Evolutionary conservation across 2,113 vertebrate genomes (phyloP).

Genomic region (Dasyornis broadbenti): DNA sequence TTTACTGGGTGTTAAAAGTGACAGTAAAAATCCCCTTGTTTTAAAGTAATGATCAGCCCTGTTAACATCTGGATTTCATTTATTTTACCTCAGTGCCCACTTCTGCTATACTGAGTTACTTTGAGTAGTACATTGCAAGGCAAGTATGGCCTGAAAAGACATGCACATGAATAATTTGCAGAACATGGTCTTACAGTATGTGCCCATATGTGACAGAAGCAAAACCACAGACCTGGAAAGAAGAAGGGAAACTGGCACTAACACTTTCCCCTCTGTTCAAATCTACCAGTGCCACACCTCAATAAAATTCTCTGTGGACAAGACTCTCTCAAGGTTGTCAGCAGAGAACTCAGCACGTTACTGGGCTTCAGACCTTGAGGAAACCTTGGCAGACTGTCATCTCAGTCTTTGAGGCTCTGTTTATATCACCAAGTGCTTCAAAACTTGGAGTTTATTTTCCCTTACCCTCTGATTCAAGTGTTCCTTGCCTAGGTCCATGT

Average conservation of each 20-base stretch:
- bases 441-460: neutral
- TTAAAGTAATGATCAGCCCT: neutral
- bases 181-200: neutral
- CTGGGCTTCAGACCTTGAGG: neutral
- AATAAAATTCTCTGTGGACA: neutral
- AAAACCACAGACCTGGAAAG: neutral
- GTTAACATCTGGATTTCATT: conserved; percentile 35
- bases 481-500: neutral
- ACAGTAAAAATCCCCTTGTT: conserved; percentile 40
- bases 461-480: neutral
- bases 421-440: neutral
- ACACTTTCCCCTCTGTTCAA: neutral
- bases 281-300: neutral
- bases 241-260: neutral
- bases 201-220: neutral
- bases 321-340: neutral
- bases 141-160: neutral
- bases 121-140: neutral
- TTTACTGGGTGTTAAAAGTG: conserved; percentile 42
- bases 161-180: neutral
- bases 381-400: neutral
- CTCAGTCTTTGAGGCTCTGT: neutral
- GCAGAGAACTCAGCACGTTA: neutral
- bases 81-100: conserved; percentile 23
- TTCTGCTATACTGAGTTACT: neutral